Evolutionary conservation across 2,113 vertebrate species (phyloP).

Genomic region (Pteruthius melanotis): DNA sequence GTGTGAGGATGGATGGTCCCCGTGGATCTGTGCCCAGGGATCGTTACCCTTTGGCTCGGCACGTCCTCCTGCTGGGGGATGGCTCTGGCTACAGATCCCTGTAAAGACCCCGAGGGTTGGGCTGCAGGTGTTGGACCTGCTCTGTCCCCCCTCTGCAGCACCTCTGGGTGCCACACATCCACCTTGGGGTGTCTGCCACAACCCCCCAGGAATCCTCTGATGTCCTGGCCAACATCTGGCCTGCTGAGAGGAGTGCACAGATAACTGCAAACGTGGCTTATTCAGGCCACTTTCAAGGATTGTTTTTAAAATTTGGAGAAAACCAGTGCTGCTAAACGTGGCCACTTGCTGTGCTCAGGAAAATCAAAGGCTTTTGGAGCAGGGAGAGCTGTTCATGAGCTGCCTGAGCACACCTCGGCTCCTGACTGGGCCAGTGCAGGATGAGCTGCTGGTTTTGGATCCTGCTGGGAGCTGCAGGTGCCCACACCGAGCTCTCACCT

Average conservation of each 20-base stretch:
- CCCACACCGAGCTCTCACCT: rapidly evolving
- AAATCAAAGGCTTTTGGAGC: neutral
- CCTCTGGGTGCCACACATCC: neutral
- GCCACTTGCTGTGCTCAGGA: neutral
- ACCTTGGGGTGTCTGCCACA: neutral
- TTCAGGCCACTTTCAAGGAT: neutral
- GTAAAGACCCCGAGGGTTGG: neutral
- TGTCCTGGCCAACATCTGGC: neutral
- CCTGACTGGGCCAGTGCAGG: neutral
- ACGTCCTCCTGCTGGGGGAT: neutral
- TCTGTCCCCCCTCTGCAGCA: neutral
- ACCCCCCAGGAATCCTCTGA: neutral
- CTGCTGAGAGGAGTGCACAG: neutral
- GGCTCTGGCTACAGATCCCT: neutral
- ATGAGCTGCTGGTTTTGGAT: neutral
- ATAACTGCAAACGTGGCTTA: neutral
- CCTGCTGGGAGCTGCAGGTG: neutral
- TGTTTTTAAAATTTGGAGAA: neutral
- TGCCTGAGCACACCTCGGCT: neutral
- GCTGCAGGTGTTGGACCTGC: neutral
- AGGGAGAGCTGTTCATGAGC: neutral
- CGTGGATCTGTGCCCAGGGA: neutral
- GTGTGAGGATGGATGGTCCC: neutral
- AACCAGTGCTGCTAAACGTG: rapidly evolving
- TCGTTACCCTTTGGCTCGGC: rapidly evolving